These are phyloP conservation scores for Ganaspis brasiliensis DNA, from an alignment of 2,888 invertebrate genomes.

Conservation along the genomic window DNA sequence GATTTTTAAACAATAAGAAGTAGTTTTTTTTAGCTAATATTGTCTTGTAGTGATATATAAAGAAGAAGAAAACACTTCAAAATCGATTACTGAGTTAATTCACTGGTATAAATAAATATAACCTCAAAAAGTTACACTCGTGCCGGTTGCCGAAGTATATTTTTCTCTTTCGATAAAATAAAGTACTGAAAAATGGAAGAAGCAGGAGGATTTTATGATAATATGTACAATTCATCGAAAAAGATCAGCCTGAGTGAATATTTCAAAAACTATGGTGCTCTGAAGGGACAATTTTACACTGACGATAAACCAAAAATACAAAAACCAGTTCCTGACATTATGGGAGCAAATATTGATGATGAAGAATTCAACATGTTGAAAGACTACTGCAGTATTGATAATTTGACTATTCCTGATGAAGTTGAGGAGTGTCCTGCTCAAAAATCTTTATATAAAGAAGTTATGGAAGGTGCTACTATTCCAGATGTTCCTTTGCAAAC, in stretches of 20 bases:
- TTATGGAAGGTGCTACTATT: constrained; percentile 61
- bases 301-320: constrained; percentile 21
- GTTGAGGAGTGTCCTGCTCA: constrained; percentile 58
- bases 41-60: no score
- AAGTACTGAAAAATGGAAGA: not conserved
- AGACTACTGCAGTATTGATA: constrained; percentile 80
- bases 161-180: no score
- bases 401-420: constrained; percentile 72
- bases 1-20: no score
- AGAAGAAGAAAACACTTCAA: no score
- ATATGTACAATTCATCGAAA: constrained; percentile 57
- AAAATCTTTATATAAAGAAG: constrained; percentile 62
- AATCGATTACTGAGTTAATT: no score
- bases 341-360: constrained; percentile 75
- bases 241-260: constrained; percentile 55
- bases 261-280: constrained; percentile 54
- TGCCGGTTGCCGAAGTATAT: no score
- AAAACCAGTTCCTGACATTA: constrained; percentile 48
- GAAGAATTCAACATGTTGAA: constrained; percentile 79
- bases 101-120: not conserved
- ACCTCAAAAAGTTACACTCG: not conserved
- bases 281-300: constrained; percentile 43
- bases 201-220: constrained; percentile 59
- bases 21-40: no score
- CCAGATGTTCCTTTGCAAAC: constrained; percentile 69